Base-by-base conservation (phyloP, 2,113 vertebrate genomes). In the Rhinolophus sinicus region DNA sequence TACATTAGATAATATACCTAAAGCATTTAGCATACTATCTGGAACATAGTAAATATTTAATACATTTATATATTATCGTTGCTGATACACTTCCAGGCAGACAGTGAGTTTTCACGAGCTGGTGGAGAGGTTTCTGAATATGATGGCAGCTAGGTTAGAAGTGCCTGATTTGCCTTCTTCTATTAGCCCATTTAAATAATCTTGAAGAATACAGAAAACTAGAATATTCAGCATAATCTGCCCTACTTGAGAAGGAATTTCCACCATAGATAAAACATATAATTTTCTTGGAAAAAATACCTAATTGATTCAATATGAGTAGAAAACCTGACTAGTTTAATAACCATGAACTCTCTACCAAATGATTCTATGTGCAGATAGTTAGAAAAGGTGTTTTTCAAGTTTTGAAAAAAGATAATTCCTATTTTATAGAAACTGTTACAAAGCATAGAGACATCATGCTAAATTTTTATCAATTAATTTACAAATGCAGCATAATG, bases 371-470 rank as follows among this genome's bases (percentile, higher is more conserved):
- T 6, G 9, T 84, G 7, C 24, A 85, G 54, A 62, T n/a, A 65
- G 62, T 40, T 64, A 60, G 72, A 78, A 72, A 89, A 80, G 6
- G 7, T 22, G 52, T 50, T 93, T 87, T 78, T 83, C 56, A n/a
- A 75, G 5, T 82, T 94, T 96, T 58, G 6, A 35, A 64, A 94
- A 81, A 84, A 81, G 19, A n/a, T 16, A 77, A 77, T 78, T 76
- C 18, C 9, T 76, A 73, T 33, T 92, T 78, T 85, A 75, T 80
- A 88, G 78, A 65, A 85, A 80, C 12, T 33, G 7, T 81, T 47
- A 7, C 26, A 67, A 33, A 77, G 28, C 33, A 67, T 24, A 62
- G 18, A 60, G 15, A 47, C 9, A 52, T 62, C 38, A n/a, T 44
- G 50, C 33, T 83, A 50, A 72, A 40, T 18, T 88, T 73, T 72